Conservation (phyloP, 1,140 invertebrate genomes). For the Zaprionus tsacasi region DNA sequence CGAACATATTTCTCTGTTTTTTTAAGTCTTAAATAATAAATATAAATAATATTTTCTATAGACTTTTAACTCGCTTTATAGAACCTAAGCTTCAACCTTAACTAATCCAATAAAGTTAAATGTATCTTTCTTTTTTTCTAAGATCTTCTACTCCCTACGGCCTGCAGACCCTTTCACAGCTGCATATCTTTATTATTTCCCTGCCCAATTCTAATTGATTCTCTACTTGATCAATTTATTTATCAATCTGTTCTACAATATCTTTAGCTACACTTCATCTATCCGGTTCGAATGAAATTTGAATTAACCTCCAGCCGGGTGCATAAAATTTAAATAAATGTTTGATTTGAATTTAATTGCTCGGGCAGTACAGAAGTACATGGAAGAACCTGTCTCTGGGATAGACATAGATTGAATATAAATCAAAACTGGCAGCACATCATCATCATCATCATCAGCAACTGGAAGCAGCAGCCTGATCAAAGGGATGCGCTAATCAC, state of each 20-base stretch:
- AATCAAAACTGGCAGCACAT: conserved; percentile 66
- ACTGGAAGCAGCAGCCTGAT: conserved; percentile 36
- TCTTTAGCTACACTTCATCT: background rate
- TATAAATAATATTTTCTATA: no score
- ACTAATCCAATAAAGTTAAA: no score
- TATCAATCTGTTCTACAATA: background rate
- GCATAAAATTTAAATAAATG: conserved; percentile 83
- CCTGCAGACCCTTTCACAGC: background rate
- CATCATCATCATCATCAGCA: conserved; percentile 9
- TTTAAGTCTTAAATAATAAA: no score
- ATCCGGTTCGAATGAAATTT: conserved; percentile 45
- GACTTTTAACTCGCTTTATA: no score
- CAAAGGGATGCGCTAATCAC: conserved; percentile 79
- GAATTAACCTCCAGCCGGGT: conserved; percentile 74
- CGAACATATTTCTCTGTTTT: no score
- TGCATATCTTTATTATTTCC: background rate
- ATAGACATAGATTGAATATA: conserved; percentile 67
- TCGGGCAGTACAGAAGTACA: background rate
- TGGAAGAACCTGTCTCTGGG: conserved; percentile 22
- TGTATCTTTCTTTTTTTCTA: background rate
- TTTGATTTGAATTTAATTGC: conserved; percentile 83
- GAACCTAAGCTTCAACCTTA: no score
- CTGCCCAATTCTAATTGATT: background rate
- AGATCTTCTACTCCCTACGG: background rate
- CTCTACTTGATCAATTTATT: background rate